Evolutionary conservation across 1,140 invertebrate species (phyloP).

Genomic region (Augochlora pura): DNA sequence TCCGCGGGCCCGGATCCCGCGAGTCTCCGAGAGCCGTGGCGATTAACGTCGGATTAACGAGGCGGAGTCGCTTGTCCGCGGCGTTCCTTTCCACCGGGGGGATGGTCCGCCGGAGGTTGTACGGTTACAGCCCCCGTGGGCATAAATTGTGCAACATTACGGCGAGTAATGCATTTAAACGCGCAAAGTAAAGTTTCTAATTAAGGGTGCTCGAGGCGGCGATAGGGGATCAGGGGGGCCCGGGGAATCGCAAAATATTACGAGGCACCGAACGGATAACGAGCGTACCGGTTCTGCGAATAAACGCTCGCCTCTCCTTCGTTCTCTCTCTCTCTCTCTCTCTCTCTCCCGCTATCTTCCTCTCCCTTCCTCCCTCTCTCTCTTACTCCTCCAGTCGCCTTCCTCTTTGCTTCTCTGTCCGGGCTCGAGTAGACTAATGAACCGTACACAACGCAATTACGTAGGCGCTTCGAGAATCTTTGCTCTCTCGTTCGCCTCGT

Average conservation of each 20-base stretch:
- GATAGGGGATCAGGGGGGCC: neutral
- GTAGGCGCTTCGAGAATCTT: constrained; percentile 51
- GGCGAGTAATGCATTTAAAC: constrained; percentile 58
- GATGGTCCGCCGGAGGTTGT: neutral
- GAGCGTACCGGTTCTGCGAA: constrained; percentile 54
- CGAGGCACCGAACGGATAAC: constrained; percentile 60
- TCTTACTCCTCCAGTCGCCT: neutral
- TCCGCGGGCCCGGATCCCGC: neutral
- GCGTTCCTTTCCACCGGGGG: neutral
- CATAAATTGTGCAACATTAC: constrained; percentile 66
- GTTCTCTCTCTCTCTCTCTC: neutral
- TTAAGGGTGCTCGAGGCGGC: constrained; percentile 51
- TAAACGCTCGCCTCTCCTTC: constrained; percentile 46
- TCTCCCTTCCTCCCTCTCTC: neutral
- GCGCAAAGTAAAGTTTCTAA: constrained; percentile 65
- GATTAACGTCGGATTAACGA: too few relatives aligned
- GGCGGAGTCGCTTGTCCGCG: neutral
- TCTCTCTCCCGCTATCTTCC: neutral
- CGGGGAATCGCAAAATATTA: constrained; percentile 61
- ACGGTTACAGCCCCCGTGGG: constrained; percentile 12
- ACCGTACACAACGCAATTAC: constrained; percentile 57
- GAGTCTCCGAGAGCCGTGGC: neutral
- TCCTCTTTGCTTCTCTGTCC: constrained; percentile 17
- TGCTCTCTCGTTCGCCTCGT: constrained; percentile 11
- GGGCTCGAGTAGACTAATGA: constrained; percentile 54